phyloP scores from a whole-genome alignment of 1,140 invertebrate genomes.

The Sipha flava region DNA sequence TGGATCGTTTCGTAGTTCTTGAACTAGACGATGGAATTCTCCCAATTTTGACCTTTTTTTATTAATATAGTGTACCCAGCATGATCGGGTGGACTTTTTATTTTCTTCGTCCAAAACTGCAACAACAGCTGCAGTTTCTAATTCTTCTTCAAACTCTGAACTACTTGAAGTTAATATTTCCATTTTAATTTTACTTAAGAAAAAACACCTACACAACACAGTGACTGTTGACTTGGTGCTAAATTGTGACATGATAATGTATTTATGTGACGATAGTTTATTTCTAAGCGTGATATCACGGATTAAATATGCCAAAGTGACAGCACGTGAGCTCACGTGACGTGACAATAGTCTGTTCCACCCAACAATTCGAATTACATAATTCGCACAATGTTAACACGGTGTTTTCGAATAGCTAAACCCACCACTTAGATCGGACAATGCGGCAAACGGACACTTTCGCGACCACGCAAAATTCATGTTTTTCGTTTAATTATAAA shows the following conservation, averaged over 20 bases:
- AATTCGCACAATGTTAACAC: no score
- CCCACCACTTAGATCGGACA: no score
- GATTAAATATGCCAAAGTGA: background rate
- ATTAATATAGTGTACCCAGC: background rate
- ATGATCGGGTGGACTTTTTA: background rate
- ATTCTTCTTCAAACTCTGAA: background rate
- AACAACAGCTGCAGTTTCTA: no score
- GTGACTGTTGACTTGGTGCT: no score
- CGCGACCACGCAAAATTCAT: no score
- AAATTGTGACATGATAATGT: background rate
- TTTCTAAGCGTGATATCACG: constrained; percentile 1
- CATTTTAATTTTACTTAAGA: background rate
- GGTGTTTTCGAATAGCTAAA: no score
- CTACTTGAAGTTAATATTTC: background rate
- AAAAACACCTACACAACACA: background rate
- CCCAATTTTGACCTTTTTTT: background rate
- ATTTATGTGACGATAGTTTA: background rate
- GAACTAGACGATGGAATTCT: no score
- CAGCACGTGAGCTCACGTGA: background rate
- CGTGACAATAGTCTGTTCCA: no score
- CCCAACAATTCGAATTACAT: no score
- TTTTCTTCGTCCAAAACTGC: background rate
- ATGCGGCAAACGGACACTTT: no score
- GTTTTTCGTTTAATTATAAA: no score
- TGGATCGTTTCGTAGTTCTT: constrained; percentile 2